Base-by-base conservation (phyloP, 1,140 invertebrate genomes). In the Pachypeltis micranthus region DNA sequence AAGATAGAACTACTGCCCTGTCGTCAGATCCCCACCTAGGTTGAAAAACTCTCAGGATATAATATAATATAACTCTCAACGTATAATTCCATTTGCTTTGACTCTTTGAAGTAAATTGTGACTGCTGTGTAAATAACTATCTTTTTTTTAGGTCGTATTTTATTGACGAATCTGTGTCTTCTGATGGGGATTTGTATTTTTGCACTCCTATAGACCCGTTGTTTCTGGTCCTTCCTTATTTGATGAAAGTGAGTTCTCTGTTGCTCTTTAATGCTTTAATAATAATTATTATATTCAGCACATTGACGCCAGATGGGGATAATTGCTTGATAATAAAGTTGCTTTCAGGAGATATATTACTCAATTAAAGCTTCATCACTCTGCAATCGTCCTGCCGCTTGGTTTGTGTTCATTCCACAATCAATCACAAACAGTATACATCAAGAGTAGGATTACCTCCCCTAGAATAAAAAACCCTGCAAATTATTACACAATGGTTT, bases 201-300 rank as follows among this genome's bases (percentile, higher is more conserved):
- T 83, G 82, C 14, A 85, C 84, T 34, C 84, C 84, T 1, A 75
- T 88, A 44, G 85, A 90, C 76, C 81, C 85, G 28, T 77, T 87
- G 61, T 86, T 88, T 73, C 74, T 88, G 71, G 76, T 74, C 63
- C 69, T 79, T 56, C 77, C 77, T 1, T 80, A 79, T 67, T 72
- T 79, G 51, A 76, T 72, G 71, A 78, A 79, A 72, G 76, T 78
- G 69, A 65, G 61, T 69, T 34, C 26, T 23, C 7, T 10, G 7
- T 54, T n/a, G 21, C 7, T 54, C n/a, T n/a, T n/a, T n/a, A n/a
- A n/a, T n/a, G n/a, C n/a, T n/a, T n/a, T n/a, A n/a, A n/a, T n/a
- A n/a, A n/a, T n/a, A n/a, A n/a, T n/a, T n/a, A n/a, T n/a, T n/a
- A n/a, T n/a, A n/a, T n/a, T n/a, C n/a, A n/a, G n/a, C n/a, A n/a